phyloP scores from a whole-genome alignment of 2,888 invertebrate genomes.

The Drosophila nr. perissopoda region DNA sequence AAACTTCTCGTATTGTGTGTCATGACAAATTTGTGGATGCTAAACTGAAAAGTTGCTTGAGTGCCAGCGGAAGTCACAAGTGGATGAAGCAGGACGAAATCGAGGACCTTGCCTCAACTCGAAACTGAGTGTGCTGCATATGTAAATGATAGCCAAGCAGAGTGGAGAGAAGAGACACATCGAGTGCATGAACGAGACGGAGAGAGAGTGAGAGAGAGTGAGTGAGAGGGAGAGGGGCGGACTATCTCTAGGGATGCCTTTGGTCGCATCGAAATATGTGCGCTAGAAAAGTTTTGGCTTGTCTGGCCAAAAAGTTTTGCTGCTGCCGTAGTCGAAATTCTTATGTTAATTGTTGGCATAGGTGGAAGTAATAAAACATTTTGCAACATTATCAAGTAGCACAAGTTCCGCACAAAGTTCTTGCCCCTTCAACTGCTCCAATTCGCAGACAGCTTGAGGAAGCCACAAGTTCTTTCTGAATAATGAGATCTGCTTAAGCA shows the following conservation, averaged over 20 bases:
- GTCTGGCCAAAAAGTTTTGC: slow-evolving; percentile 58
- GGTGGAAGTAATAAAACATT: slow-evolving; percentile 78
- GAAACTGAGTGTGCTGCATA: slow-evolving; percentile 29
- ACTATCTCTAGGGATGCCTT: slow-evolving; percentile 24
- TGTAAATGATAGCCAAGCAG: slow-evolving; percentile 53
- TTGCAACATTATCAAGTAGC: slow-evolving; percentile 69
- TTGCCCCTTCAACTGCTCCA: neutral
- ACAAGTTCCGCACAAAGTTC: slow-evolving; percentile 45
- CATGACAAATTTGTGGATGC: slow-evolving; percentile 69
- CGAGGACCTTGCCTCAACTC: neutral
- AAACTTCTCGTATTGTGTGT: slow-evolving; percentile 50
- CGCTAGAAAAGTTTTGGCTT: slow-evolving; percentile 53
- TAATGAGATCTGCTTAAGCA: slow-evolving; percentile 10
- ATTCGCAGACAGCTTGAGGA: neutral
- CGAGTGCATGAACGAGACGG: neutral
- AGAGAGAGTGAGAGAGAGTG: neutral
- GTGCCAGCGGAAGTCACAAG: slow-evolving; percentile 49
- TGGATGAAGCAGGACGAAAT: slow-evolving; percentile 12
- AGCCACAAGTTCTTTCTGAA: slow-evolving; percentile 3
- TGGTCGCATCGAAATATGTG: slow-evolving; percentile 42
- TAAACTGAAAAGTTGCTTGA: slow-evolving; percentile 57
- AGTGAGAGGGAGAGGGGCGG: neutral
- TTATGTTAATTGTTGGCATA: slow-evolving; percentile 77
- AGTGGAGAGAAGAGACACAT: neutral
- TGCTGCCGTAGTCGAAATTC: slow-evolving; percentile 53